Base-by-base conservation (phyloP, 2,888 invertebrate species). In the Sarcophaga carnaria region DNA sequence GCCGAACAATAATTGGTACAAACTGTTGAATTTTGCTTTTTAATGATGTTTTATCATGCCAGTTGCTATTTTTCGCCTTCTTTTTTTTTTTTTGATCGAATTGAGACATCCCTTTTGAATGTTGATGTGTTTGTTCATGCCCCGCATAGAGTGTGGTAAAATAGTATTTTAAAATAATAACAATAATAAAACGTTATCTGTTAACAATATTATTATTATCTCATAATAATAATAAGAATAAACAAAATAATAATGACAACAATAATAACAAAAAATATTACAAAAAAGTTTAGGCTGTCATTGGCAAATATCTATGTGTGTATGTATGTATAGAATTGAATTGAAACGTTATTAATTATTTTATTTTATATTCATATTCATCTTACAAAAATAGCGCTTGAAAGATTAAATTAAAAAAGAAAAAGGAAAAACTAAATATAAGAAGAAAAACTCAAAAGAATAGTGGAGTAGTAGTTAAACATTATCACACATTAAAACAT, bases 401-500 rank as follows among this genome's bases (percentile, higher is more conserved):
- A 37, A 37, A 10, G 37, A 37, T 37, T 37, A 27, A 74, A 69
- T 60, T 1, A 60, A 70, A 63, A 45, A 59, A 27, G 66, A 66
- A 27, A 27, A 59, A 20, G 54, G n/a, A n/a, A 22, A 64, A 59
- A 2, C 70, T 54, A 63, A 70, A 49, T 20, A 60, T 27, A 49
- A 66, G n/a, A 75, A 11, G 22, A 59, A 4, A 59, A 14, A 63
- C 59, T n/a, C 27, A 60, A 66, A 37, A 37, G 37, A 37, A 37
- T 10, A 37, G 17, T 8, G 69, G 66, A 45, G 66, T 37, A 37
- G 8, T 37, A 37, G 37, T 37, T 37, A 37, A 60, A 71, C 27
- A 80, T 14, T 59, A 77, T 77, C 47, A 67, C 71, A 76, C 71
- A 76, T 85, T 49, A 80, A 86, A 83, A 83, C 86, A 86, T 83